phyloP scores from a whole-genome alignment of 1,140 invertebrate species.

The Drosophila persimilis region DNA sequence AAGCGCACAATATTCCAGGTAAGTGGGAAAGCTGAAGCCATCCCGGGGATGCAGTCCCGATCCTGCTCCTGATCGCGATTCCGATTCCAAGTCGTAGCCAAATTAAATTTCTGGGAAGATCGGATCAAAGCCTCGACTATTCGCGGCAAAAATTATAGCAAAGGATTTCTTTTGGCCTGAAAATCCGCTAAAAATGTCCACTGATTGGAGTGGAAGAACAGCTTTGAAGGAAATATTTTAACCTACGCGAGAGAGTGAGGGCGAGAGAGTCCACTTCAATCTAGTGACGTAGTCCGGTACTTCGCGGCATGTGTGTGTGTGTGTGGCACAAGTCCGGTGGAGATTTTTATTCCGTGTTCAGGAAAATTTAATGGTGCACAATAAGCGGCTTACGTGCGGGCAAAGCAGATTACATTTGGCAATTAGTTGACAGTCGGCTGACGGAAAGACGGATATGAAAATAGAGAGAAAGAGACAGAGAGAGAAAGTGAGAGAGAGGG shows the following conservation, averaged over 20 bases:
- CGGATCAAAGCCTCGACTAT: conserved; percentile 11
- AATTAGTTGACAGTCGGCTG: conserved; percentile 68
- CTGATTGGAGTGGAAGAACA: conserved; percentile 1
- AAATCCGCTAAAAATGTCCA: conserved; percentile 34
- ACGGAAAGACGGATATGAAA: neutral
- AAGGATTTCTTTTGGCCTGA: conserved; percentile 13
- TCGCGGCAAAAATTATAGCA: conserved; percentile 19
- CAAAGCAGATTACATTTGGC: conserved; percentile 78
- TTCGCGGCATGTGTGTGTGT: conserved; percentile 21
- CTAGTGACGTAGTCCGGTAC: too few species aligned
- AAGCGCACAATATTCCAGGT: conserved; percentile 77
- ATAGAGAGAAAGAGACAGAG: neutral
- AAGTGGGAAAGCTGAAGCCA: conserved; percentile 11
- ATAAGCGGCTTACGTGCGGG: conserved; percentile 69
- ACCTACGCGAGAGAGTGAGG: too few species aligned
- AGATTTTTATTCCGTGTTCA: conserved; percentile 56
- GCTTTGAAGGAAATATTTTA: too few species aligned
- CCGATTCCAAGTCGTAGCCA: neutral
- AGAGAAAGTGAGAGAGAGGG: neutral
- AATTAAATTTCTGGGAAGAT: conserved; percentile 43
- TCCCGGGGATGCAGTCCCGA: too few species aligned
- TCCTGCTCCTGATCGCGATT: neutral
- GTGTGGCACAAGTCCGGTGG: conserved; percentile 26
- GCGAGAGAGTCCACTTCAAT: too few species aligned
- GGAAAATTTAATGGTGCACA: conserved; percentile 72